A percentile compares a stretch with the other conserved stretches of the same genome.
phyloP scores from a whole-genome alignment of 2,888 invertebrate species.

The Escarpia spicata region DNA sequence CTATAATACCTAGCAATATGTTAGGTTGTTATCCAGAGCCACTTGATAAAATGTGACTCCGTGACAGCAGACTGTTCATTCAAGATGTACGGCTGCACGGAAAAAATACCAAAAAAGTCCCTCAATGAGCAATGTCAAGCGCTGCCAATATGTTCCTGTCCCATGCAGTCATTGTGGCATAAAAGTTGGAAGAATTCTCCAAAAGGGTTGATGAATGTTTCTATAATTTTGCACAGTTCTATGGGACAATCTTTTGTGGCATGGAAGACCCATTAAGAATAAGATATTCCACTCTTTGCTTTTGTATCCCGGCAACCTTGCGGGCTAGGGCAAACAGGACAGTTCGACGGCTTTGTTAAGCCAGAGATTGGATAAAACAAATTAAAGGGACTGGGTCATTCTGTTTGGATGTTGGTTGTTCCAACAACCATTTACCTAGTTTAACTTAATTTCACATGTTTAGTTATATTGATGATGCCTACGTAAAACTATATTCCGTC shows the following conservation, averaged over 20 bases:
- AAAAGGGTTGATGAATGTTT: not conserved
- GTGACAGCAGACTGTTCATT: not conserved
- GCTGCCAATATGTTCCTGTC: not conserved
- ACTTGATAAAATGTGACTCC: not conserved
- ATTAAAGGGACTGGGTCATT: too few relatives aligned
- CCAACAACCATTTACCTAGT: too few relatives aligned
- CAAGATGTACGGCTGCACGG: not conserved
- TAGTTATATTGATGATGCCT: too few relatives aligned
- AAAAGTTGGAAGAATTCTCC: not conserved
- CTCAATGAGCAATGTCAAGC: not conserved
- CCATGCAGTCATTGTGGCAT: not conserved
- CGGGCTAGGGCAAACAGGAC: too few relatives aligned
- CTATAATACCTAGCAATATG: not conserved
- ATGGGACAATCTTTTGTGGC: too few relatives aligned
- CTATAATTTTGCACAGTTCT: not conserved
- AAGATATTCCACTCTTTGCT: too few relatives aligned
- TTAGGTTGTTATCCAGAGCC: not conserved
- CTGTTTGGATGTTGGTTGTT: accelerated
- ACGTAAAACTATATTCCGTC: too few relatives aligned
- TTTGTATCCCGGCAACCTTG: too few relatives aligned
- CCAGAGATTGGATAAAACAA: too few relatives aligned
- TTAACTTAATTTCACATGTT: too few relatives aligned
- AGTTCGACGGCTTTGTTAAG: too few relatives aligned
- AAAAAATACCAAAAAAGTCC: not conserved
- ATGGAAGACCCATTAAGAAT: too few relatives aligned